Percentiles rank a stretch among this genome's conserved stretches.
Evolutionary conservation across 2,113 vertebrate genomes (phyloP).

Genomic region (Melanerpes formicivorus): DNA sequence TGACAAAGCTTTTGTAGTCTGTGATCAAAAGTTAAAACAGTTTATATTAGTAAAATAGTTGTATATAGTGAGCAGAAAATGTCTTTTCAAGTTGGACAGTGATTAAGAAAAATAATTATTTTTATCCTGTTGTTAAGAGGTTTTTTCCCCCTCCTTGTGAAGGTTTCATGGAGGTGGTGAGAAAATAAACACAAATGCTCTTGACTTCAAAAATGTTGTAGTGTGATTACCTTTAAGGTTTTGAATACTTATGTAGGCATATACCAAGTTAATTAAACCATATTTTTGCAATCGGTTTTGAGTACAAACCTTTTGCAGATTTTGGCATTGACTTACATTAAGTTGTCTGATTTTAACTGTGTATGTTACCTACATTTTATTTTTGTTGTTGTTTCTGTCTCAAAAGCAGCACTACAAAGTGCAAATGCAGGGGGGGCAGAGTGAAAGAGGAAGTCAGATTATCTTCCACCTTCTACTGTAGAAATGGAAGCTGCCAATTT

Average conservation of each 20-base stretch:
- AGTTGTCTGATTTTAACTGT: not conserved
- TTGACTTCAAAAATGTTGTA: not conserved
- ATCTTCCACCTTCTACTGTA: not conserved
- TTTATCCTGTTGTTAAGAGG: not conserved
- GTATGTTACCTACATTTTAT: not conserved
- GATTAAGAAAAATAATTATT: not conserved
- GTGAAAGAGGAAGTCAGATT: not conserved
- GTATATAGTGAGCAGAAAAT: not conserved
- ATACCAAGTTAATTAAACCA: not conserved
- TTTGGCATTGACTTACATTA: not conserved
- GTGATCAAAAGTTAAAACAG: not conserved
- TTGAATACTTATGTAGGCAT: not conserved
- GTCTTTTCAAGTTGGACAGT: not conserved
- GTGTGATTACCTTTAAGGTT: not conserved
- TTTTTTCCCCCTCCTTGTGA: not conserved
- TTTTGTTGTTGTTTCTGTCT: not conserved
- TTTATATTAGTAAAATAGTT: not conserved
- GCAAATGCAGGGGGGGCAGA: not conserved
- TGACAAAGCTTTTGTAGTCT: not conserved
- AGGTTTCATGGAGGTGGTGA: not conserved
- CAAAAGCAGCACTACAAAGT: not conserved
- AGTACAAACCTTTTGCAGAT: not conserved
- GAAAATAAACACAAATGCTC: not conserved
- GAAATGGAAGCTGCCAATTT: not conserved
- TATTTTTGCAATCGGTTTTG: not conserved